These are phyloP conservation scores for Bubalus kerabau DNA, from an alignment of 2,113 vertebrate genomes.

Conservation along the genomic window DNA sequence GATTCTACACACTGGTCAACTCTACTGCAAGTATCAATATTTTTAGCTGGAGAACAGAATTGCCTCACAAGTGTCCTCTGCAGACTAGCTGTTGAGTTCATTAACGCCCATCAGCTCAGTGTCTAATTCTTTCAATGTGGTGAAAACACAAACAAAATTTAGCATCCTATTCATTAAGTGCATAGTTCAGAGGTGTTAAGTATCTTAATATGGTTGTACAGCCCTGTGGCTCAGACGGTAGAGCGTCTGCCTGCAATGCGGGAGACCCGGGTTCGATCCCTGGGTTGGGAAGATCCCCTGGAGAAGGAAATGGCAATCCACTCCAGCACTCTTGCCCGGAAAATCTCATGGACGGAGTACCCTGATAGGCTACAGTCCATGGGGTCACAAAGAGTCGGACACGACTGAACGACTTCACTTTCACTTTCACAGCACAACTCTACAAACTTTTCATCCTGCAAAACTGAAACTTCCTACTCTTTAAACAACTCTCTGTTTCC, in stretches of 20 bases:
- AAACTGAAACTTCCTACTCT: neutral
- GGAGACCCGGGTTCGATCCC: too few relatives aligned
- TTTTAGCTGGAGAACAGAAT: neutral
- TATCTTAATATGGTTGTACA: neutral
- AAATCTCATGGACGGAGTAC: too few relatives aligned
- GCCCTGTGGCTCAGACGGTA: too few relatives aligned
- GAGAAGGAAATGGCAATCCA: too few relatives aligned
- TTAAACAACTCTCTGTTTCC: neutral
- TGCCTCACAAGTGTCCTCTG: neutral
- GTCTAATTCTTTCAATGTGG: neutral
- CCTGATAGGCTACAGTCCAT: too few relatives aligned
- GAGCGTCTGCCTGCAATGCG: too few relatives aligned
- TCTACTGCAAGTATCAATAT: neutral
- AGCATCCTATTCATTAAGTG: neutral
- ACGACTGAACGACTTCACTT: too few relatives aligned
- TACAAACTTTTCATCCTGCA: neutral
- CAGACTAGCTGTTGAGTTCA: neutral
- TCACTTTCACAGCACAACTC: neutral
- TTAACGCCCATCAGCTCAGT: neutral
- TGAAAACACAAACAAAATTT: neutral
- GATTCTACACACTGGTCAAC: neutral
- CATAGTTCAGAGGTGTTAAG: neutral
- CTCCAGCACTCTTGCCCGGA: too few relatives aligned
- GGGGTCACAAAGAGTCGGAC: too few relatives aligned
- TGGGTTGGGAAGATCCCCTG: too few relatives aligned